Evolutionary conservation across 1,140 invertebrate genomes (phyloP), one percentile per base, ranked within the genome.

Genomic region (Samia ricini): DNA sequence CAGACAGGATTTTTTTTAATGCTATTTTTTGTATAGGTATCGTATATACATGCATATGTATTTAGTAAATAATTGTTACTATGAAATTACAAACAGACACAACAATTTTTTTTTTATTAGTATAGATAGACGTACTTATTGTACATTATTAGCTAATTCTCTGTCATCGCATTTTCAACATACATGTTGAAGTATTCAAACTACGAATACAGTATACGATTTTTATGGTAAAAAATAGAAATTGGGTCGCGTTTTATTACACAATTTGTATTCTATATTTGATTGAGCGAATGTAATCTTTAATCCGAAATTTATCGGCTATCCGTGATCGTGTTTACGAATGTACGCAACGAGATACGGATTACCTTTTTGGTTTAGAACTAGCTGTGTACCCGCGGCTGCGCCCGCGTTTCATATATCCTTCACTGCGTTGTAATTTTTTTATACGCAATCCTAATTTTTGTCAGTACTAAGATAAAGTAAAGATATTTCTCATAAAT

Each of bases 191-290:
- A 42, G n/a, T 42, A 42, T 42, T 42, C 33, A 42, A 42, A 42
- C 33, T 42, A 42, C 33, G 33, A 15, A 3, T 12, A 12, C 33
- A 15, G 33, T 12, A 42, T 42, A 15, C 33, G 33, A 42, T 42
- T 52, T 52, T 52, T 52, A 52, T 52, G 22, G 19, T 21, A 52
- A 20, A 52, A n/a, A 52, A 52, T 23, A 52, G 22, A 20, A 52
- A 20, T 20, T 52, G 18, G 19, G 18, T 52, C 19, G 22, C 21
- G 50, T 5, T 52, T 52, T 52, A 52, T 52, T 42, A 42, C 33
- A 15, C 15, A 42, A 42, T 42, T 42, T 42, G 33, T 42, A 42
- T 42, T 42, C 33, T 42, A 12, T 4, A 12, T 10, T 42, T 42
- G 33, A 42, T 42, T 42, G 33, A 42, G 33, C 33, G 33, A 42